These are phyloP conservation scores for Amphiura filiformis DNA, from an alignment of 35 echinoderm and acorn worm species.

Conservation along the genomic window DNA sequence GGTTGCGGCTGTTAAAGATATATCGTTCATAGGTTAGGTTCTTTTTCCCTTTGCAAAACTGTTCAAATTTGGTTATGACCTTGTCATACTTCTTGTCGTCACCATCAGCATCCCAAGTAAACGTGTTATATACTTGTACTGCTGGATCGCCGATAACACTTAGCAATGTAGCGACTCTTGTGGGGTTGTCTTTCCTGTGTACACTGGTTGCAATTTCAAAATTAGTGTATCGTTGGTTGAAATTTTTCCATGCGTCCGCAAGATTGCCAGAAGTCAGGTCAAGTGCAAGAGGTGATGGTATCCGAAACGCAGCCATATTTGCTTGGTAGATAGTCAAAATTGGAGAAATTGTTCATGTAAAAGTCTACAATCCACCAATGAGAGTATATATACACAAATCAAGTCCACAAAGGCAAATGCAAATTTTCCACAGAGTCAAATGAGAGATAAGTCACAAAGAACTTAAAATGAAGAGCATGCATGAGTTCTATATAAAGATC, in stretches of 20 bases:
- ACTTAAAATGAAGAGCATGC: too few species aligned
- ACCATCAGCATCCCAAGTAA: constrained; percentile 30
- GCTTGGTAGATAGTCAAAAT: too few species aligned
- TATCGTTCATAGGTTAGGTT: constrained; percentile 66
- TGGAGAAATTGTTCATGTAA: too few species aligned
- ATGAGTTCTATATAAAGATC: too few species aligned
- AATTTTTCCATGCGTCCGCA: constrained; percentile 48
- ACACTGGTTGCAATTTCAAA: constrained; percentile 52
- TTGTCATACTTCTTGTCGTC: constrained; percentile 33
- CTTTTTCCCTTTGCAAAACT: constrained; percentile 41
- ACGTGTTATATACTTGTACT: constrained; percentile 64
- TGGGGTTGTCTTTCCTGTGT: constrained; percentile 12
- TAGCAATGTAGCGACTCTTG: constrained; percentile 41
- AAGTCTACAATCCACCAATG: too few species aligned
- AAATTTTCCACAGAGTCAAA: too few species aligned
- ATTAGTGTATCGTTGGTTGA: constrained; percentile 35
- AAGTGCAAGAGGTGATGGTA: constrained; percentile 45
- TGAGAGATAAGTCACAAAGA: too few species aligned
- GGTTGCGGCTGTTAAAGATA: constrained; percentile 55
- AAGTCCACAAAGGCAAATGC: too few species aligned
- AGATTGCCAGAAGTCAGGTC: constrained; percentile 37
- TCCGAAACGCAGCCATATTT: constrained; percentile 52
- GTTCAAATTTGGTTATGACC: constrained; percentile 45
- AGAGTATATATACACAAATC: too few species aligned
- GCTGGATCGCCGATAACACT: constrained; percentile 55